These are phyloP conservation scores for Lymantria monacha DNA, from an alignment of 2,888 invertebrate genomes.

Conservation along the genomic window DNA sequence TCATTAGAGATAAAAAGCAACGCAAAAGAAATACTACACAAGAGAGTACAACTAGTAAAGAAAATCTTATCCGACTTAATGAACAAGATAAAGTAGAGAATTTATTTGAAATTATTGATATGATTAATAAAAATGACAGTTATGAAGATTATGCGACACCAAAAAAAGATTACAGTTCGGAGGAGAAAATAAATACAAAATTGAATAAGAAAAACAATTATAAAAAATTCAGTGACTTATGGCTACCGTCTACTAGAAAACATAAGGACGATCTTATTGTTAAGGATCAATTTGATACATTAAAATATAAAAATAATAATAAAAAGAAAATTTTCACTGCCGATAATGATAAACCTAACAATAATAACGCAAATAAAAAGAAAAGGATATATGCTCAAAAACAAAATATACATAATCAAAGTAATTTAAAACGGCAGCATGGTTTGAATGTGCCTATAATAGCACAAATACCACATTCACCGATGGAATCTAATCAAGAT, in stretches of 20 bases:
- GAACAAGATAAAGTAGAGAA: not conserved
- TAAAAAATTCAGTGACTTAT: not conserved
- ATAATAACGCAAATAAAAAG: not conserved
- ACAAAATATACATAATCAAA: not conserved
- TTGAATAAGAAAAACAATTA: not conserved
- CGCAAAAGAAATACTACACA: not conserved
- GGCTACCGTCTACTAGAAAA: not conserved
- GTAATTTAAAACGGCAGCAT: not conserved
- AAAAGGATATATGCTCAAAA: not conserved
- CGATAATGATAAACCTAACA: not conserved
- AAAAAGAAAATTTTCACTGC: not conserved
- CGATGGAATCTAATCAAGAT: not conserved
- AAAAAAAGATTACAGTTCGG: constrained; percentile 37
- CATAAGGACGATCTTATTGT: not conserved
- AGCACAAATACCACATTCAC: not conserved
- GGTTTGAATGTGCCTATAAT: not conserved
- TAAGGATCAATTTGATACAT: not conserved
- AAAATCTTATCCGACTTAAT: not conserved
- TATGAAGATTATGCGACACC: constrained; percentile 58
- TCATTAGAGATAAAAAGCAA: not conserved
- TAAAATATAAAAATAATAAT: not conserved
- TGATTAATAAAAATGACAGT: constrained; percentile 37
- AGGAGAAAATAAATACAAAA: constrained; percentile 20
- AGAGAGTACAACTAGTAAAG: not conserved
- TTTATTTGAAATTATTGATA: not conserved